A percentile compares a stretch with the other conserved stretches of the same genome.
Conservation (phyloP, 2,797 vertebrate species). For the Yasuhikotakia modesta region DNA sequence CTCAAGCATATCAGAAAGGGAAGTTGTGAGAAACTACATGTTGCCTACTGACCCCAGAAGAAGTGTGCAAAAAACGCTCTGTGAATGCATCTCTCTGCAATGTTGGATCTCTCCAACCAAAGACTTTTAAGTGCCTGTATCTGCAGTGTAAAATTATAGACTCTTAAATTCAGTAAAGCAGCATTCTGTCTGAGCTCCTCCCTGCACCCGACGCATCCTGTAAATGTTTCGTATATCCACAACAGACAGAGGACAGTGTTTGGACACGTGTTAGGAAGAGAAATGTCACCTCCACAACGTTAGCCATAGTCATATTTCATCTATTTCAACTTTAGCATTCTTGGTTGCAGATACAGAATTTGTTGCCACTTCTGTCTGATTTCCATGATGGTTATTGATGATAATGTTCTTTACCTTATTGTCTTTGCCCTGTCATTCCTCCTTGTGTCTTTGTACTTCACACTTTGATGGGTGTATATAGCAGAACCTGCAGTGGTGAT, state of each 20-base stretch:
- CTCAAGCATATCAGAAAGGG: constrained; percentile 67
- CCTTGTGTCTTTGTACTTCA: constrained; percentile 24
- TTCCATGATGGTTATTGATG: not conserved
- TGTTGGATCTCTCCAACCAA: constrained; percentile 99
- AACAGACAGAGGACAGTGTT: constrained; percentile 48
- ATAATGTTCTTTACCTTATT: not conserved
- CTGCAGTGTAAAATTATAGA: constrained; percentile 94
- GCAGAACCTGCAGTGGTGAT: constrained; percentile 6
- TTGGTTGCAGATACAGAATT: not conserved
- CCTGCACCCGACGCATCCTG: constrained; percentile 61
- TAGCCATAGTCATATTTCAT: constrained; percentile 8
- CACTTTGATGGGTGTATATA: not conserved
- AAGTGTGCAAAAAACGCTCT: constrained; percentile 82
- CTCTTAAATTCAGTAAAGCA: constrained; percentile 72
- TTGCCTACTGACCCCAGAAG: constrained; percentile 87
- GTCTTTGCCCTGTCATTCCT: constrained; percentile 30
- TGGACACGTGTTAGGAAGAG: constrained; percentile 24
- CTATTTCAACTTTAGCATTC: not conserved
- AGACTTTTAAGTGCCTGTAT: constrained; percentile 99
- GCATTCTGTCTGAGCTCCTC: constrained; percentile 72
- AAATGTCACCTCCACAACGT: constrained; percentile 19
- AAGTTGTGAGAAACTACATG: constrained; percentile 72
- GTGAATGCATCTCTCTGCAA: constrained; percentile 90
- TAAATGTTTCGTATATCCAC: constrained; percentile 55
- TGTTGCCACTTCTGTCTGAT: not conserved